Evolutionary conservation across 1,140 invertebrate genomes (phyloP), one percentile per base, ranked within the genome.

Genomic region (Stegodyphus mimosarum): DNA sequence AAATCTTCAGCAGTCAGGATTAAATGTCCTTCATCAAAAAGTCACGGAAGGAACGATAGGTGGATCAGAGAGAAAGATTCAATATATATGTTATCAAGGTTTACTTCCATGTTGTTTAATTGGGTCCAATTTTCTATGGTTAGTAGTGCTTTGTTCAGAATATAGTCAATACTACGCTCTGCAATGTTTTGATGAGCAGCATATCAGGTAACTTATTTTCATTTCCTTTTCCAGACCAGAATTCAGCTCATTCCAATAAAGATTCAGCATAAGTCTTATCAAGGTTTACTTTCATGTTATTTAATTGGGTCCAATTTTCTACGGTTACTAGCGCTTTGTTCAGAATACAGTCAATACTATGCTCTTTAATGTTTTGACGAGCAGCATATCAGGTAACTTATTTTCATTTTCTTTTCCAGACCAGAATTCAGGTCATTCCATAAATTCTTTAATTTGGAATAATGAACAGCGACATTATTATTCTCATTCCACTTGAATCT

Each of bases 251-350:
- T n/a, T n/a, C n/a, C n/a, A n/a, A n/a, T n/a, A 71, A 81, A 7
- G 53, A 48, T 69, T 71, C 49, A 17, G 7, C 52, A 5, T 2
- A 18, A 51, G 51, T 53, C 51, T 81, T 81, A 55, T 81, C 48
- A 66, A 72, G 50, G 50, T 71, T 81, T 18, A 81, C 66, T n/a
- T 49, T 50, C 52, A 81, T 55, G 33, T 72, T 60, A 48, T 72
- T 81, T 50, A 1, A 5, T 18, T 48, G 3, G n/a, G 64, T 60
- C 33, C 33, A 33, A 3, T 33, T 33, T 33, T 33, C 33, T 33
- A 33, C 3, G 33, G 33, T 33, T 33, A n/a, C 0, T 11, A 75
- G 66, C 6, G 53, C 78, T 51, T 55, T 33, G 7, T 52, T 52
- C 17, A 81, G 15, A 3, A 52, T 53, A 33, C 1, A 60, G 11